Evolutionary conservation across 2,888 invertebrate species (phyloP).

Genomic region (Apamea epomidion): DNA sequence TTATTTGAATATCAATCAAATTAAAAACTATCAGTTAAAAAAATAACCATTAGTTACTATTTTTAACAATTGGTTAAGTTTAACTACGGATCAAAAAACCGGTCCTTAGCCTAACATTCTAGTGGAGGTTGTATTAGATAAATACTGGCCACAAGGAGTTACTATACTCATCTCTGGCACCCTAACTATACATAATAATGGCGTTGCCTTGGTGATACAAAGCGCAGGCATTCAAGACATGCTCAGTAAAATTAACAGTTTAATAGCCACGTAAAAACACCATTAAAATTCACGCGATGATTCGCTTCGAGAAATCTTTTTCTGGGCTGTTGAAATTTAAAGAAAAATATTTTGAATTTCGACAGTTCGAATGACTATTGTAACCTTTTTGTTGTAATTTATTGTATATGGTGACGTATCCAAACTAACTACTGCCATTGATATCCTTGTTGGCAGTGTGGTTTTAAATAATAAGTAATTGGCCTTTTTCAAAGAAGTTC

Average conservation of each 20-base stretch:
- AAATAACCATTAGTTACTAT: no score
- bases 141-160: neutral
- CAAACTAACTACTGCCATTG: slow-evolving; percentile 10
- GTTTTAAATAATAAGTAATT: neutral
- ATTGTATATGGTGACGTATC: slow-evolving; percentile 8
- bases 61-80: no score
- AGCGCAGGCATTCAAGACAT: slow-evolving; percentile 43
- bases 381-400: slow-evolving; percentile 28
- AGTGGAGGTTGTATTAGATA: no score
- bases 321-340: slow-evolving; percentile 25
- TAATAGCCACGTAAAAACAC: slow-evolving; percentile 66
- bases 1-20: no score
- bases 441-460: neutral
- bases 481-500: neutral
- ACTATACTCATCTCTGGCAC: neutral
- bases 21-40: no score
- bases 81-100: no score
- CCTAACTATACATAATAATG: slow-evolving; percentile 15
- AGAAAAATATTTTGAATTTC: slow-evolving; percentile 43
- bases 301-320: slow-evolving; percentile 49
- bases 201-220: slow-evolving; percentile 17
- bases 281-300: slow-evolving; percentile 61
- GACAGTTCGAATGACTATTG: slow-evolving; percentile 16
- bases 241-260: slow-evolving; percentile 53
- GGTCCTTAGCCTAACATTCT: no score